phyloP scores from a whole-genome alignment of 2,113 vertebrate species.

The Bubo scandiacus region DNA sequence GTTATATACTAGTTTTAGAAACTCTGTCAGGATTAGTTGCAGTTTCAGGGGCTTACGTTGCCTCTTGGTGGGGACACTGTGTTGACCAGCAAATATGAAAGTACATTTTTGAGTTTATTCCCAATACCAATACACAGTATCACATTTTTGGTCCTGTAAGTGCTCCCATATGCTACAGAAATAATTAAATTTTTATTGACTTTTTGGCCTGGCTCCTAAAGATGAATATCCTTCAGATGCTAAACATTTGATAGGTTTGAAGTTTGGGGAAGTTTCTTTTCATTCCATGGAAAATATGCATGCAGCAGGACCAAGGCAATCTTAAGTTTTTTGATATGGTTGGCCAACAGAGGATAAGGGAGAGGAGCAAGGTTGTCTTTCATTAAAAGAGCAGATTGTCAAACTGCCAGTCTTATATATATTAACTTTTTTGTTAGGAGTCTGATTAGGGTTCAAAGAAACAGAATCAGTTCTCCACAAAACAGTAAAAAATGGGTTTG shows the following conservation, averaged over 20 bases:
- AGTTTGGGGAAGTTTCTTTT: conserved; percentile 58
- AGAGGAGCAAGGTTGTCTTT: neutral
- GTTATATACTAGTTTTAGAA: conserved; percentile 18
- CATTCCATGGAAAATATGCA: conserved; percentile 46
- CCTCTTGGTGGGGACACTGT: conserved; percentile 19
- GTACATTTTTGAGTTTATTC: conserved; percentile 59
- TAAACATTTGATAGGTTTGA: conserved; percentile 77
- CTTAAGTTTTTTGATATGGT: conserved; percentile 7
- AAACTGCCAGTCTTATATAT: neutral
- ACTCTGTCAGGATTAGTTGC: conserved; percentile 12
- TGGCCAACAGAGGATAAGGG: neutral
- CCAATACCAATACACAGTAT: conserved; percentile 62
- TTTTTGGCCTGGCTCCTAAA: conserved; percentile 75
- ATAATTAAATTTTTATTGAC: conserved; percentile 77
- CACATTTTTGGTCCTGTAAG: conserved; percentile 64
- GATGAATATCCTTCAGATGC: conserved; percentile 77
- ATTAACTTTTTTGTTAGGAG: neutral
- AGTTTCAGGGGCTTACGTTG: neutral
- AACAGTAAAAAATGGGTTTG: neutral
- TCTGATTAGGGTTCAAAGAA: conserved; percentile 34
- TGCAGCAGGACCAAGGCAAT: conserved; percentile 35
- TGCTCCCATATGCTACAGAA: conserved; percentile 77
- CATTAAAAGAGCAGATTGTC: neutral
- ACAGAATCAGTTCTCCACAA: neutral
- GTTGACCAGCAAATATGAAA: conserved; percentile 67